A percentile compares a stretch with the other conserved stretches of the same genome.
phyloP scores from a whole-genome alignment of 2,888 invertebrate species.

The Corythucha ciliata region DNA sequence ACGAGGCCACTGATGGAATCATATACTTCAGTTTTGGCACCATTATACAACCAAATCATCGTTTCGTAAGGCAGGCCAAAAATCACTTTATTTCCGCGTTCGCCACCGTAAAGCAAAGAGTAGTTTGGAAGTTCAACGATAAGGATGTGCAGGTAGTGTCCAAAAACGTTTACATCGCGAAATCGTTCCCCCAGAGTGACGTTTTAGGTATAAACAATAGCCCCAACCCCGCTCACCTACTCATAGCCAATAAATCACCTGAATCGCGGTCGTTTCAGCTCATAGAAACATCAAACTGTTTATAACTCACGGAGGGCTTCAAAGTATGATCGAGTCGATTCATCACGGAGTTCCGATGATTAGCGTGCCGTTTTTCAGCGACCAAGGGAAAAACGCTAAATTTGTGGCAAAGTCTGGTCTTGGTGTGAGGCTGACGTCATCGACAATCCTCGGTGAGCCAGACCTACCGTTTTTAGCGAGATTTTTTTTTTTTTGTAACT shows the following conservation, averaged over 20 bases:
- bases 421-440: not conserved
- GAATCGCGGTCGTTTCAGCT: constrained; percentile 18
- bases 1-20: constrained; percentile 54
- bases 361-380: constrained; percentile 18
- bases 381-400: constrained; percentile 20
- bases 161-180: constrained; percentile 59
- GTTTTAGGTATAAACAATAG: no score
- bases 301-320: constrained; percentile 23
- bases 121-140: constrained; percentile 75
- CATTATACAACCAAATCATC: constrained; percentile 60
- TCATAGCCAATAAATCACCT: no score
- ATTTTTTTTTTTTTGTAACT: no score
- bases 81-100: constrained; percentile 62
- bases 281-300: constrained; percentile 23
- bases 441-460: no score
- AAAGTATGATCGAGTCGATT: constrained; percentile 20
- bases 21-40: constrained; percentile 81
- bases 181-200: constrained; percentile 57
- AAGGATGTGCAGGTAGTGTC: constrained; percentile 60
- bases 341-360: constrained; percentile 21
- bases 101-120: constrained; percentile 63
- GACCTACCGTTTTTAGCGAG: no score
- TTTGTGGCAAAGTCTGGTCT: constrained; percentile 4
- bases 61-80: constrained; percentile 64
- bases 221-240: no score